Percentiles rank a stretch among this genome's conserved stretches.
phyloP scores from a whole-genome alignment of 2,797 vertebrate genomes.

The Tiaroga cobitis region DNA sequence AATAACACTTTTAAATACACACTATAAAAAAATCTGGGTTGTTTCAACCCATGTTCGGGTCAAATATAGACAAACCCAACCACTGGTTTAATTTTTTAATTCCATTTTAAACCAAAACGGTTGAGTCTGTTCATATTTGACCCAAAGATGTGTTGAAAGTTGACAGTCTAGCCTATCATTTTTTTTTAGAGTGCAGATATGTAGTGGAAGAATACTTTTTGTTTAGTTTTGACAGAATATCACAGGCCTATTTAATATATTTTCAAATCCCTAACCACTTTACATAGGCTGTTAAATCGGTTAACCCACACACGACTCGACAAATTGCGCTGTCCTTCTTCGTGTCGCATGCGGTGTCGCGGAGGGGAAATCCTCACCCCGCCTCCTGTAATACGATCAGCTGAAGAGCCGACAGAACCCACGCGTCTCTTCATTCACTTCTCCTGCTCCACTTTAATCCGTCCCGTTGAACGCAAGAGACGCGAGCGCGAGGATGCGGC shows the following conservation, averaged over 20 bases:
- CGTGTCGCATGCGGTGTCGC: too few species aligned
- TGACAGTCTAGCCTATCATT: too few species aligned
- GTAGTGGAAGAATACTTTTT: background rate
- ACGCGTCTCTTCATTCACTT: background rate
- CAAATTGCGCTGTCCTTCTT: background rate
- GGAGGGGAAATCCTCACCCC: conserved; percentile 57
- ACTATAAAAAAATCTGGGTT: too few species aligned
- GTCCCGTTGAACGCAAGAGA: background rate
- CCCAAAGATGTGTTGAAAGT: too few species aligned
- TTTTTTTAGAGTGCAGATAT: background rate
- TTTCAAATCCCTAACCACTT: background rate
- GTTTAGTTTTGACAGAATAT: background rate
- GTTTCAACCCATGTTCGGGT: too few species aligned
- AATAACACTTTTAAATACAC: background rate
- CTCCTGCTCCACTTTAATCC: background rate
- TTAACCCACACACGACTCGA: background rate
- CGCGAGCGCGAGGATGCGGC: conserved; percentile 3
- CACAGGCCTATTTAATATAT: background rate
- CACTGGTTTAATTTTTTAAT: too few species aligned
- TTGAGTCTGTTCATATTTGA: too few species aligned
- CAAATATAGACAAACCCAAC: too few species aligned
- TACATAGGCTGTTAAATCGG: too few species aligned
- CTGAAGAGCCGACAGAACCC: background rate
- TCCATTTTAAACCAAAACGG: too few species aligned
- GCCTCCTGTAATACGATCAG: conserved; percentile 37